Evolutionary conservation across 2,888 invertebrate genomes (phyloP).

Genomic region (Hyles lineata): DNA sequence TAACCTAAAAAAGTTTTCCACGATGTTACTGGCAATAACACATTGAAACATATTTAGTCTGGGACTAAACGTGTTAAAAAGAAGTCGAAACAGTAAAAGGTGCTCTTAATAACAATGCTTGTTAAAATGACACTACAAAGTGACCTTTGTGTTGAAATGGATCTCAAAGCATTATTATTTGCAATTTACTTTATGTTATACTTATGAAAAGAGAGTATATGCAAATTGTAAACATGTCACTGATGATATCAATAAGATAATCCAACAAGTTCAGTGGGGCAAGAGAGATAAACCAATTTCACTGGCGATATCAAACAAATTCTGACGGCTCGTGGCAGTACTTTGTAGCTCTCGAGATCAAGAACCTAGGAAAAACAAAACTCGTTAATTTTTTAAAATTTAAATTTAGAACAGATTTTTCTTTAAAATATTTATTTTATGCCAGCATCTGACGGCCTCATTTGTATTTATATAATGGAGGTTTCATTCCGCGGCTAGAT

Average conservation of each 20-base stretch:
- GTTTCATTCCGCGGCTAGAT: neutral
- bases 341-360: too few relatives aligned
- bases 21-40: too few relatives aligned
- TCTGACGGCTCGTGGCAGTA: neutral
- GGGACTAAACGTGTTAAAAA: too few relatives aligned
- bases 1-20: too few relatives aligned
- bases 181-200: neutral
- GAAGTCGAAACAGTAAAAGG: too few relatives aligned
- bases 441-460: neutral
- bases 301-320: neutral
- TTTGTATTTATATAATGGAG: neutral
- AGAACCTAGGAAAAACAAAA: neutral
- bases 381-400: neutral
- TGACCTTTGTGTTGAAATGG: too few relatives aligned
- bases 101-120: too few relatives aligned
- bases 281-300: slow-evolving; percentile 5
- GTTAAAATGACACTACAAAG: too few relatives aligned
- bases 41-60: too few relatives aligned
- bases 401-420: slow-evolving; percentile 1
- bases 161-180: neutral
- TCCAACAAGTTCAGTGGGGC: slow-evolving; percentile 8
- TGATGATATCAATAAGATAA: slow-evolving; percentile 1
- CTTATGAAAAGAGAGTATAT: neutral
- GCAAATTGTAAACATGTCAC: neutral
- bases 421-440: neutral